phyloP scores from a whole-genome alignment of 2,113 vertebrate genomes.

The Willisornis vidua region DNA sequence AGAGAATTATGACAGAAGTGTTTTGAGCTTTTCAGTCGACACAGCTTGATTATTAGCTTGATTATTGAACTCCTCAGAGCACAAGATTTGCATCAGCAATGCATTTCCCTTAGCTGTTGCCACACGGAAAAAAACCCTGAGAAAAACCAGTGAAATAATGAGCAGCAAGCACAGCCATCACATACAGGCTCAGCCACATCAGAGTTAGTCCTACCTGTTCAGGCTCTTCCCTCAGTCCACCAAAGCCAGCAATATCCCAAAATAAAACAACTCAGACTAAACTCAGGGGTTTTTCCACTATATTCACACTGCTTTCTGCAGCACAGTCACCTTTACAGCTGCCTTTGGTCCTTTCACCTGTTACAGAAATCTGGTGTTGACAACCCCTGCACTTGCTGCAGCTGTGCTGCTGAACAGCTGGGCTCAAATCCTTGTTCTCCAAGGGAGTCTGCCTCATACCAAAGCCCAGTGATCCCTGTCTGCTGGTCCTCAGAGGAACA shows the following conservation, averaged over 20 bases:
- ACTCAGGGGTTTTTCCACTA: background rate
- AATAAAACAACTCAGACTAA: background rate
- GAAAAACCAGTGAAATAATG: background rate
- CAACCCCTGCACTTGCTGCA: background rate
- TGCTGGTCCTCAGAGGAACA: background rate
- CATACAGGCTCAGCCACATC: background rate
- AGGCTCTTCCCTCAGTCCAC: background rate
- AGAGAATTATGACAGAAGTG: background rate
- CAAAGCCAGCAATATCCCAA: background rate
- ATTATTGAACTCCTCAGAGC: background rate
- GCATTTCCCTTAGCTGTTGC: background rate
- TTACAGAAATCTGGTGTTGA: background rate
- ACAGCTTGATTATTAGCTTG: background rate
- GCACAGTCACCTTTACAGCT: no score
- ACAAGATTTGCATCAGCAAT: background rate
- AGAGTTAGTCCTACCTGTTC: background rate
- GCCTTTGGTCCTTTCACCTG: background rate
- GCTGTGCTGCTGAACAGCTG: background rate
- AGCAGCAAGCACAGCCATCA: accelerated
- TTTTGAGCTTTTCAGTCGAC: background rate
- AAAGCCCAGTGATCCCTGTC: background rate
- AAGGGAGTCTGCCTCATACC: background rate
- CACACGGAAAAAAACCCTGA: background rate
- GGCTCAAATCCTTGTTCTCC: background rate
- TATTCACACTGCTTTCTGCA: background rate